Evolutionary conservation across 2,113 vertebrate genomes (phyloP).

Genomic region (Nesoenas mayeri): DNA sequence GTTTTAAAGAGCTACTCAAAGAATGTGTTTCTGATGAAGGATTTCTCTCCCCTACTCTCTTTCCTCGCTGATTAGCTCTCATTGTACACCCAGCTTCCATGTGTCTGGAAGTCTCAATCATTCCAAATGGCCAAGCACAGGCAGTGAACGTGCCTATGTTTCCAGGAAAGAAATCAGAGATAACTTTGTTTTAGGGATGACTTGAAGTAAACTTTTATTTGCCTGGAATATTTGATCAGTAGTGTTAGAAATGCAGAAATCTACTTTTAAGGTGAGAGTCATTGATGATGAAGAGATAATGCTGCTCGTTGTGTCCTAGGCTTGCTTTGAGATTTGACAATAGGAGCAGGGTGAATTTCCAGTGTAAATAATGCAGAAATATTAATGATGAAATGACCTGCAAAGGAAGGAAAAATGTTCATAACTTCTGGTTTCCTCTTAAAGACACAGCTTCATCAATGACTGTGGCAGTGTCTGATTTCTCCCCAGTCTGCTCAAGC

Average conservation of each 20-base stretch:
- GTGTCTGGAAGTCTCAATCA: not conserved
- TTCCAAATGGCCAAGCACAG: not conserved
- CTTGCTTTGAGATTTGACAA: not conserved
- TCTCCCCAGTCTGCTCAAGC: not conserved
- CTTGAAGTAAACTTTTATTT: not conserved
- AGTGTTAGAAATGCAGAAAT: not conserved
- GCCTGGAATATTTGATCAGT: not conserved
- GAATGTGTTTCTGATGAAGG: not conserved
- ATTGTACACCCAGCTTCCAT: not conserved
- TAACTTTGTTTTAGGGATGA: not conserved
- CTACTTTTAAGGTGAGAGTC: not conserved
- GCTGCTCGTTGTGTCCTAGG: not conserved
- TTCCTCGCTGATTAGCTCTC: not conserved
- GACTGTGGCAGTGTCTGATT: not conserved
- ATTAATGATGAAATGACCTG: not conserved
- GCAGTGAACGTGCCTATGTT: fast-evolving
- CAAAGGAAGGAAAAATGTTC: not conserved
- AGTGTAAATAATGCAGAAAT: not conserved
- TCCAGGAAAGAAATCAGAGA: not conserved
- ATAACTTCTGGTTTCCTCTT: not conserved
- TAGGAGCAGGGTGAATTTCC: not conserved
- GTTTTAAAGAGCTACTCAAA: not conserved
- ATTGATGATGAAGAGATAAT: not conserved
- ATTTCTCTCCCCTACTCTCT: not conserved
- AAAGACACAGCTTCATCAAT: not conserved